Evolutionary conservation across 1,140 invertebrate genomes (phyloP).

Genomic region (Neodiprion pinetum): DNA sequence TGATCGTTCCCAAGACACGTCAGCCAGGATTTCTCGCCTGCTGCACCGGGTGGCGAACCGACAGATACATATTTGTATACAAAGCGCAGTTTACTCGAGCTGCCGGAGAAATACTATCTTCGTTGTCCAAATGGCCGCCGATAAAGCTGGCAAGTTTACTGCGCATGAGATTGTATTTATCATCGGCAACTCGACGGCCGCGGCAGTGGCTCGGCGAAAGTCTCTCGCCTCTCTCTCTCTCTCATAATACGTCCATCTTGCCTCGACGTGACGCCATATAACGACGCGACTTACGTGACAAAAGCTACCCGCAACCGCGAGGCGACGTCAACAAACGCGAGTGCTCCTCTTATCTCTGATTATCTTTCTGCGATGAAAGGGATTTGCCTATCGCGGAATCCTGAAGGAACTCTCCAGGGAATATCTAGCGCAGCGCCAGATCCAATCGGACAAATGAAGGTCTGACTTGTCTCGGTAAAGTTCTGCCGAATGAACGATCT

Average conservation of each 20-base stretch:
- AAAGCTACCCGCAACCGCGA: not conserved
- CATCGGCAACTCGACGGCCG: conserved; percentile 29
- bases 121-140: conserved; percentile 57
- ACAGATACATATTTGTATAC: conserved; percentile 39
- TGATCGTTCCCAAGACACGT: conserved; percentile 41
- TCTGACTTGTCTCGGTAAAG: not conserved
- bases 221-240: not conserved
- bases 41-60: conserved; percentile 30
- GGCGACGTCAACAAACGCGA: not conserved
- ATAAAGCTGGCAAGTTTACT: conserved; percentile 53
- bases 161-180: conserved; percentile 54
- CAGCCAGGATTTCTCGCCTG: conserved; percentile 39
- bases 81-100: conserved; percentile 43
- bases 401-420: not conserved
- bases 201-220: not conserved
- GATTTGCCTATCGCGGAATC: not conserved
- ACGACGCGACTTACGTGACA: not conserved
- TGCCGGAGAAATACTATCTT: conserved; percentile 57
- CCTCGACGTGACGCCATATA: not conserved
- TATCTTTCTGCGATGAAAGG: not conserved
- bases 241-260: not conserved
- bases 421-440: not conserved
- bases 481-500: not conserved
- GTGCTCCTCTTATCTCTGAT: not conserved
- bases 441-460: not conserved